Base-by-base conservation (phyloP, 1,140 invertebrate genomes). In the Latrodectus geometricus region DNA sequence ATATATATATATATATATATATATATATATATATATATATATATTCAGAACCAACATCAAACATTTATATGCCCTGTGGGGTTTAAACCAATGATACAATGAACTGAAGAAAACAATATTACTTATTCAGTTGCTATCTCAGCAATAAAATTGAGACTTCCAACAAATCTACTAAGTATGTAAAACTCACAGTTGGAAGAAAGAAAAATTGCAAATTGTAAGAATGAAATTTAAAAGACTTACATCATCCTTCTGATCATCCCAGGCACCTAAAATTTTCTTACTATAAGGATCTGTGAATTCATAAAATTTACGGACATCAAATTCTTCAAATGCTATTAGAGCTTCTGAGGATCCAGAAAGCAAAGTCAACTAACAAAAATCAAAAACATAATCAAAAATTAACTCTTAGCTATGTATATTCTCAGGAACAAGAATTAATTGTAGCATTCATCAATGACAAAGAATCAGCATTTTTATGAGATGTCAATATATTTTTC, bases 231-330 rank as follows among this genome's bases (percentile, higher is more conserved):
- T 4, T 8, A 74, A 15, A 50, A 48, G 0, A 74, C 70, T 65
- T 61, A 35, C 23, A 65, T 83, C 56, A 35, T 83, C 54, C 9
- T 2, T 1, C 8, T 48, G 12, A 49, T 15, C 4, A 12, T 15
- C 5, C 80, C 80, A 83, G 23, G 15, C 69, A 48, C 74, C 17
- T 50, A 83, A 83, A 21, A 83, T 73, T 74, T 66, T 83, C 23
- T 83, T 74, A 23, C 80, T 61, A 5, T 50, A 73, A 9, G 21
- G 0, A 50, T 73, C 70, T 48, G 50, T 83, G 49, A 74, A 83
- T 50, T 74, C 35, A n/a, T 74, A 20, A 81, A 81, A 70, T 9
- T 70, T n/a, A 17, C n/a, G 17, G 14, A 83, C 3, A 66, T 83
- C 72, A 7, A 15, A 66, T 21, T 49, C 14, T 73, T 74, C 72